Evolutionary conservation across 2,888 invertebrate species (phyloP), one percentile per base, ranked within the genome.

Genomic region (Vanessa cardui): DNA sequence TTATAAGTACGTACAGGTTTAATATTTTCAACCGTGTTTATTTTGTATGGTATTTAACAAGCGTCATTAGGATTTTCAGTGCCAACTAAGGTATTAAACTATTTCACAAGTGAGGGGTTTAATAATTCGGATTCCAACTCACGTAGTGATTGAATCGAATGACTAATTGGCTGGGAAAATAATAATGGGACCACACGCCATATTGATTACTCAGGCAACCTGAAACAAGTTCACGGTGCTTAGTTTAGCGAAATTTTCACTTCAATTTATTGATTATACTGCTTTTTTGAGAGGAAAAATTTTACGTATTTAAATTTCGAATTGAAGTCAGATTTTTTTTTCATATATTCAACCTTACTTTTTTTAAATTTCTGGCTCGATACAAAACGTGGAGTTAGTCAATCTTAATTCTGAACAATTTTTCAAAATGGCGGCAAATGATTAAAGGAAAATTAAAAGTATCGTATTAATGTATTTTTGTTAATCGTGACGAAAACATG

Each of bases 111-210:
- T 39, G 39, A 31, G 58, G n/a, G 45, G 50, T 26, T 52, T 59
- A 44, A 52, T 50, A 52, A 59, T 18, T 39, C 39, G 33, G 59
- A 63, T 52, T 58, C 31, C 58, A 54, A 67, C 52, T 50, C 58
- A 46, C 39, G 39, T 39, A 12, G 39, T 39, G n/a, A 45, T 60
- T 65, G 52, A 58, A 21, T 50, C 33, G 20, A 59, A 58, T 65
- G 50, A 47, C 67, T 68, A 68, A 68, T 68, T 68, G 67, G 67
- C 63, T 63, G 33, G 52, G 45, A 16, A 18, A 46, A 68, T 63
- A 67, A 67, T 63, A 52, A 39, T 9, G 9, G 21, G 46, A 39
- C 39, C 26, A 50, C 21, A 68, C 67, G 67, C 21, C 20, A 16
- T 46, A 31, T 68, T 68, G 59, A 68, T 54, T 63, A 47, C 63